A percentile compares a stretch with the other conserved stretches of the same genome.
Evolutionary conservation across 2,888 invertebrate species (phyloP).

Genomic region (Oegoconia quadripuncta): DNA sequence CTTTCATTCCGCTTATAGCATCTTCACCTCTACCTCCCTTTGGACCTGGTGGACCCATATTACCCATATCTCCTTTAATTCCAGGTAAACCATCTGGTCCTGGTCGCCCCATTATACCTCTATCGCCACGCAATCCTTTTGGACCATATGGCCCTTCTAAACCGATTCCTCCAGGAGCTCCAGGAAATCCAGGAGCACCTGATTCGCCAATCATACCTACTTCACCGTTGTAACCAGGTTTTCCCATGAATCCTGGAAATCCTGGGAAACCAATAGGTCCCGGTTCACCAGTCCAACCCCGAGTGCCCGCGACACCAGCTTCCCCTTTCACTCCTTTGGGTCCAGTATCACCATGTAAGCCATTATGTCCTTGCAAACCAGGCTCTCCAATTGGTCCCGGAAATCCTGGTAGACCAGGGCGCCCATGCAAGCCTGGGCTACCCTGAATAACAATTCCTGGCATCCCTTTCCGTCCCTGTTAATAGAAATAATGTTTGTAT

Average conservation of each 20-base stretch:
- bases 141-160: conserved; percentile 36
- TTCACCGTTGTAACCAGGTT: conserved; percentile 46
- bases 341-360: conserved; percentile 62
- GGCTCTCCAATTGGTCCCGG: conserved; percentile 79
- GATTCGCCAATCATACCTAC: conserved; percentile 87
- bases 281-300: conserved; percentile 53
- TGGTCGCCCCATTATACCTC: conserved; percentile 36
- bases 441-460: conserved; percentile 76
- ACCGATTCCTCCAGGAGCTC: conserved; percentile 71
- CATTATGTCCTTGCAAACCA: conserved; percentile 64
- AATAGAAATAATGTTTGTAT: conserved; percentile 12
- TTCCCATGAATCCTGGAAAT: conserved; percentile 53
- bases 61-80: conserved; percentile 69
- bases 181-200: conserved; percentile 81
- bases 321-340: conserved; percentile 79
- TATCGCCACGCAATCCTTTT: conserved; percentile 43
- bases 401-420: conserved; percentile 84
- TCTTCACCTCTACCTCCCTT: conserved; percentile 81
- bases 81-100: conserved; percentile 52
- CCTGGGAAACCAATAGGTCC: conserved; percentile 65
- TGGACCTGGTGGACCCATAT: conserved; percentile 73
- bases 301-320: conserved; percentile 56
- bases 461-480: conserved; percentile 65
- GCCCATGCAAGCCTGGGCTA: conserved; percentile 84
- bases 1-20: conserved; percentile 80